These are phyloP conservation scores for Choloepus didactylus DNA, from an alignment of 2,797 vertebrate species.

Conservation along the genomic window DNA sequence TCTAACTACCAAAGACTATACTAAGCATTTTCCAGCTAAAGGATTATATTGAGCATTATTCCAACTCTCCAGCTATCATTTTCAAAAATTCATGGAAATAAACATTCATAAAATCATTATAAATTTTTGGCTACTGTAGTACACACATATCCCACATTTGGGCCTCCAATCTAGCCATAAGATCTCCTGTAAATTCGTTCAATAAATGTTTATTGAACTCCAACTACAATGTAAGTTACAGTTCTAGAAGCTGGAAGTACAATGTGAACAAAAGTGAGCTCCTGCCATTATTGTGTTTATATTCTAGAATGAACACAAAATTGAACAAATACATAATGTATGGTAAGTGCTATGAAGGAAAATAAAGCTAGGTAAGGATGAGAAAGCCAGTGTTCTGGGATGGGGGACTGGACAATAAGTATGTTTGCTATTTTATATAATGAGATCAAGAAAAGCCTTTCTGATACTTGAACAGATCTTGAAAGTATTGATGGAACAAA, in stretches of 20 bases:
- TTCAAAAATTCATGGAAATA: neutral
- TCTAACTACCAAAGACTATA: too few relatives aligned
- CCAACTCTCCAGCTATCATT: neutral
- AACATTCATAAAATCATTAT: neutral
- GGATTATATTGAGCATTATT: too few relatives aligned
- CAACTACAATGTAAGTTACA: neutral
- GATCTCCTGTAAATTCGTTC: neutral
- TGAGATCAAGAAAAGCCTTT: neutral
- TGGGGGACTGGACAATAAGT: neutral
- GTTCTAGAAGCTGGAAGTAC: neutral
- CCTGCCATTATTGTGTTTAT: neutral
- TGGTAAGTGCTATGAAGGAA: neutral
- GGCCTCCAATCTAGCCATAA: neutral
- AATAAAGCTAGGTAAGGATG: neutral
- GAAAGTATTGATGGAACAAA: neutral
- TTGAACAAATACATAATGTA: neutral
- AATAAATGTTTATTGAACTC: neutral
- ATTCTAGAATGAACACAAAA: neutral
- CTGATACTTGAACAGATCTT: slow-evolving; percentile 4
- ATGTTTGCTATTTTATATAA: neutral
- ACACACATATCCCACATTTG: neutral
- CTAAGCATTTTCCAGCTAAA: too few relatives aligned
- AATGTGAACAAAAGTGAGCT: neutral
- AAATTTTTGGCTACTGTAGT: neutral
- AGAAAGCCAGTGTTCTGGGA: neutral